Conservation (phyloP, 2,888 invertebrate genomes). For the Lydus trimaculatus region DNA sequence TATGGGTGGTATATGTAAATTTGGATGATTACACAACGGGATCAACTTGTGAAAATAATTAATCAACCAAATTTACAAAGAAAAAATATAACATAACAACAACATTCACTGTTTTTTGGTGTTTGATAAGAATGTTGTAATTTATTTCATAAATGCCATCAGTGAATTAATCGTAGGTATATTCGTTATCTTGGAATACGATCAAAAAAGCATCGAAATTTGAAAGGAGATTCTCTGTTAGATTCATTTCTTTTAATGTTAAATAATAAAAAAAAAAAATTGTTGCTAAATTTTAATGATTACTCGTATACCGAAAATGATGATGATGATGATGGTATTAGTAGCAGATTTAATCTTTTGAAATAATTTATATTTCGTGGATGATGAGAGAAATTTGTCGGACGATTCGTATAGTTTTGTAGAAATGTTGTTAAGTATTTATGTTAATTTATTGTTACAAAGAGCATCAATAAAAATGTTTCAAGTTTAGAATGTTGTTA, state of each 20-base stretch:
- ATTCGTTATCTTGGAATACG: neutral
- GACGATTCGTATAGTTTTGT: neutral
- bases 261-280: neutral
- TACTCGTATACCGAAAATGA: neutral
- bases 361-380: neutral
- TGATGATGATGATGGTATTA: neutral
- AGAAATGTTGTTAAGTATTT: neutral
- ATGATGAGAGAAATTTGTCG: constrained; percentile 7
- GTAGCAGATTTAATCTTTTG: neutral
- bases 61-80: neutral
- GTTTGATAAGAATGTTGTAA: neutral
- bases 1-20: constrained; percentile 48
- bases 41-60: neutral
- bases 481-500: constrained; percentile 1
- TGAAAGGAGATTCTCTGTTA: neutral
- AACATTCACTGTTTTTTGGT: neutral
- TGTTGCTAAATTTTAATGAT: neutral
- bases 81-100: too few species aligned
- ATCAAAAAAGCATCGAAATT: neutral
- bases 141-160: neutral
- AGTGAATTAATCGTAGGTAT: neutral
- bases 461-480: neutral
- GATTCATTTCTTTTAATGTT: neutral
- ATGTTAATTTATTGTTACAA: neutral
- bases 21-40: neutral